These are phyloP conservation scores for Meloidogyne floridensis DNA, from an alignment of 1,140 invertebrate genomes.

Conservation along the genomic window DNA sequence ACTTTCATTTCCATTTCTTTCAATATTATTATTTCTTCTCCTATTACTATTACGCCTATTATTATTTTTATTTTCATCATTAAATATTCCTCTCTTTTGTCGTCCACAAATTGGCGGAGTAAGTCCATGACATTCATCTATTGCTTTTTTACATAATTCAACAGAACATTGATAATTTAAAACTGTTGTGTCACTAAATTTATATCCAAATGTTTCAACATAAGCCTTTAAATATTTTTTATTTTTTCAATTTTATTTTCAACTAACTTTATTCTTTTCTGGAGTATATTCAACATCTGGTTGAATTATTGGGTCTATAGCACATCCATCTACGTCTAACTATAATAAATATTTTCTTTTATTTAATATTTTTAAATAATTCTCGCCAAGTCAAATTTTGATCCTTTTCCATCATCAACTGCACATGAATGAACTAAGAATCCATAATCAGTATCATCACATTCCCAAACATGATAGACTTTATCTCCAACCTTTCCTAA, in stretches of 20 bases:
- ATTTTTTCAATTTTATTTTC: conserved; percentile 18
- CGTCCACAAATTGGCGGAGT: conserved; percentile 52
- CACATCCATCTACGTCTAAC: conserved; percentile 61
- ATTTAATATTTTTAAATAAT: not conserved
- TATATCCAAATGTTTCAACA: conserved; percentile 62
- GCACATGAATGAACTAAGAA: conserved; percentile 62
- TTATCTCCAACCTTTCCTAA: conserved; percentile 61
- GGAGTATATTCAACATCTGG: conserved; percentile 58
- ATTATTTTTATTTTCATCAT: conserved; percentile 26
- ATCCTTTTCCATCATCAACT: conserved; percentile 60
- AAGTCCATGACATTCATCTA: conserved; percentile 56
- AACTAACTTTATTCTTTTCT: conserved; percentile 39
- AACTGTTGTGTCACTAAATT: conserved; percentile 61
- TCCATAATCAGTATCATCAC: conserved; percentile 56
- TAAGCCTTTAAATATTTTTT: conserved; percentile 39
- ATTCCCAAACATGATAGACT: conserved; percentile 63
- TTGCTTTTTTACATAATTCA: conserved; percentile 56
- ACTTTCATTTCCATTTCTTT: conserved; percentile 2
- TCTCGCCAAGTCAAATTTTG: conserved; percentile 55
- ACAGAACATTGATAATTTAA: conserved; percentile 61
- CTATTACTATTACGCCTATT: conserved; percentile 6
- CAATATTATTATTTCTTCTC: conserved; percentile 20
- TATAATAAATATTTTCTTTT: conserved; percentile 31
- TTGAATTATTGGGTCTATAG: conserved; percentile 62
- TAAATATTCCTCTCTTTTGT: conserved; percentile 32